Evolutionary conservation across 1,140 invertebrate species (phyloP).

Genomic region (Panagrolaimus sp.): DNA sequence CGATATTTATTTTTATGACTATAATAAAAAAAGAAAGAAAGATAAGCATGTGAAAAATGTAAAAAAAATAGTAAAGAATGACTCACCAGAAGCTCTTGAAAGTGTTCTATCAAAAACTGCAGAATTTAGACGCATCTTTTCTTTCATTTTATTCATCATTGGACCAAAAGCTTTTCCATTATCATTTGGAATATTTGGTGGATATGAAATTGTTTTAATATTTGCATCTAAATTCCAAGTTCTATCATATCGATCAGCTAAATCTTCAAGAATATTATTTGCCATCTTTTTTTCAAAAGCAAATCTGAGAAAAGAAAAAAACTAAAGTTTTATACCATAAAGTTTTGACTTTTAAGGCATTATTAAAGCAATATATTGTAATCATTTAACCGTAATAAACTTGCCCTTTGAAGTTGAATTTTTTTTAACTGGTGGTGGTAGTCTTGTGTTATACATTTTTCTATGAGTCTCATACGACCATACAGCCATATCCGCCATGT

Average conservation of each 20-base stretch:
- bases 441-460: background rate
- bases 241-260: too few species aligned
- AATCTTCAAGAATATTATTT: too few species aligned
- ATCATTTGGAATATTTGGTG: background rate
- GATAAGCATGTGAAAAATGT: too few species aligned
- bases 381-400: background rate
- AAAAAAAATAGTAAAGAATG: too few species aligned
- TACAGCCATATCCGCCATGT: background rate
- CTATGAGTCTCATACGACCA: background rate
- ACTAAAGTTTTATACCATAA: too few species aligned
- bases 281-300: too few species aligned
- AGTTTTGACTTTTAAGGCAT: too few species aligned
- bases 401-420: background rate
- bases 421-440: background rate
- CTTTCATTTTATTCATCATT: constrained; percentile 11
- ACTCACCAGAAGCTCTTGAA: background rate
- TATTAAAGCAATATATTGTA: too few species aligned
- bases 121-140: constrained; percentile 3
- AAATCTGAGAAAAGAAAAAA: too few species aligned
- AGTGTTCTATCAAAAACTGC: background rate
- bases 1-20: background rate
- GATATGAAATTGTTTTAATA: constrained; percentile 13
- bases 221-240: background rate
- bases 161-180: background rate
- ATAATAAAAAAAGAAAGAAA: background rate